Evolutionary conservation across 2,113 vertebrate species (phyloP).

Genomic region (Nanger granti): DNA sequence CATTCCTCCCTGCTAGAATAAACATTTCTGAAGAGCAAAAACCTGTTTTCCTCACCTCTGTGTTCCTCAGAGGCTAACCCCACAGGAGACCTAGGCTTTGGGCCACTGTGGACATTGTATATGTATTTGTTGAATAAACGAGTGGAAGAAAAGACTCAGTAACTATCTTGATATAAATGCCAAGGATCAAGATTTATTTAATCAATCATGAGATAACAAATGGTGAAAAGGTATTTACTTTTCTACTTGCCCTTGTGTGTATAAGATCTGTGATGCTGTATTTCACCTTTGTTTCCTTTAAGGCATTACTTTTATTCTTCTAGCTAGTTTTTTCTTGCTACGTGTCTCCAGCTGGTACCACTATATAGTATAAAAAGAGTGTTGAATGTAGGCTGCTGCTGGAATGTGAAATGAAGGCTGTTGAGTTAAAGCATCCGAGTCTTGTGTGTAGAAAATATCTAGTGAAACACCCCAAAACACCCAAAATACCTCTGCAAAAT

Average conservation of each 20-base stretch:
- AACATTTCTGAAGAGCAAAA: neutral
- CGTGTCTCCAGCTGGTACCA: neutral
- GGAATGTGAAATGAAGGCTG: neutral
- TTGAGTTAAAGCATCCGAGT: neutral
- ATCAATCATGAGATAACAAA: conserved; percentile 52
- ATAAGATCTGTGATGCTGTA: neutral
- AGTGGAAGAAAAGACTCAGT: neutral
- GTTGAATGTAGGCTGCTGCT: neutral
- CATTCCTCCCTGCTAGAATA: conserved; percentile 18
- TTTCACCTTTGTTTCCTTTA: conserved; percentile 15
- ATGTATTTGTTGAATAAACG: neutral
- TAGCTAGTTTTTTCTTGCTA: neutral
- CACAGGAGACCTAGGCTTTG: neutral
- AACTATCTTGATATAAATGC: conserved; percentile 59
- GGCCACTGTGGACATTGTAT: neutral
- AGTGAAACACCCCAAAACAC: neutral
- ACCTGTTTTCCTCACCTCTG: neutral
- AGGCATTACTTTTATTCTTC: neutral
- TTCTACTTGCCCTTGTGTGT: neutral
- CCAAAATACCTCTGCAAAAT: neutral
- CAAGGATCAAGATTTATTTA: conserved; percentile 62
- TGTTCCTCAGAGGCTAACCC: neutral
- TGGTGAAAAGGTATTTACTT: conserved; percentile 46
- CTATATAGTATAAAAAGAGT: neutral
- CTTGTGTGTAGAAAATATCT: neutral